Evolutionary conservation across 2,113 vertebrate genomes (phyloP).

Genomic region (Aviceda subcristata): DNA sequence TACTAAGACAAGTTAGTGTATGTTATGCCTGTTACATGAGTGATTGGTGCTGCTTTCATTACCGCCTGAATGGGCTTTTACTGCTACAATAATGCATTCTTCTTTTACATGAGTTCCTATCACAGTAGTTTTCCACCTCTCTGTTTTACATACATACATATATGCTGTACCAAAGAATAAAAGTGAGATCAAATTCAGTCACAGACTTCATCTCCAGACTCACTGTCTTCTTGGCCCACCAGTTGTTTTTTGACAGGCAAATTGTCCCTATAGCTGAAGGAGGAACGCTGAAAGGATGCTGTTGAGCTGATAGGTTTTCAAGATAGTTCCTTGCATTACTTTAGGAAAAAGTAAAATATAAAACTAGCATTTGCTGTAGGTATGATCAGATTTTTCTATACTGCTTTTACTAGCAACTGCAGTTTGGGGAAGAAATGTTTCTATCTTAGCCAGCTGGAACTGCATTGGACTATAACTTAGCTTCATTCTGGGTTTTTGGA

Average conservation of each 20-base stretch:
- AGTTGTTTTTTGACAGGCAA: background rate
- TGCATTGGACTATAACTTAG: constrained; percentile 10
- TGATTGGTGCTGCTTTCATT: background rate
- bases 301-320: background rate
- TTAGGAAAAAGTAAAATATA: background rate
- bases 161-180: background rate
- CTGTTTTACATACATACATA: rapidly evolving
- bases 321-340: background rate
- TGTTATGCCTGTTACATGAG: background rate
- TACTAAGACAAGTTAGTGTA: background rate
- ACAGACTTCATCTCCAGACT: background rate
- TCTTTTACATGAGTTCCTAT: background rate
- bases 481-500: constrained; percentile 40
- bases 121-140: background rate
- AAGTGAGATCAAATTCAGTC: background rate
- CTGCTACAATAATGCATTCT: background rate
- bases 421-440: background rate
- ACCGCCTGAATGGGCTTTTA: rapidly evolving
- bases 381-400: background rate
- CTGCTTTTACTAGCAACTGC: background rate
- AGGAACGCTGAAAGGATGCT: background rate
- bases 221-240: background rate
- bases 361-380: background rate
- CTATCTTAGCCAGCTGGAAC: constrained; percentile 31
- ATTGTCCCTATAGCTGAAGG: no score